These are phyloP conservation scores for Ophion ellenae DNA, from an alignment of 2,888 invertebrate species.

Conservation along the genomic window DNA sequence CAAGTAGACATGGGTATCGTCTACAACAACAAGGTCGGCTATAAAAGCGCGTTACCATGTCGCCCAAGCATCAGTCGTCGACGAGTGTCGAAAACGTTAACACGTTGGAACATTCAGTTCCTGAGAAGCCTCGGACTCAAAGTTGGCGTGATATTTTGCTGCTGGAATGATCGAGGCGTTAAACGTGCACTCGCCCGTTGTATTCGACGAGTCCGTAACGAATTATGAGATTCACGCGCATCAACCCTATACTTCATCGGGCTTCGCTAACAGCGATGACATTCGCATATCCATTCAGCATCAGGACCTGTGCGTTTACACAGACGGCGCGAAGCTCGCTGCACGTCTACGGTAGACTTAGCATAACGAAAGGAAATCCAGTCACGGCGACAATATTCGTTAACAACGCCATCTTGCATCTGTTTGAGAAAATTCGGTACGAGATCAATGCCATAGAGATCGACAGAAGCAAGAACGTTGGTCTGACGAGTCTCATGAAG, in stretches of 20 bases:
- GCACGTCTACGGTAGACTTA: constrained; percentile 49
- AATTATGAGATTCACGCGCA: constrained; percentile 60
- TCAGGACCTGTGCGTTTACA: constrained; percentile 57
- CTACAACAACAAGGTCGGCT: too few relatives aligned
- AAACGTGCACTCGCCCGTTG: constrained; percentile 37
- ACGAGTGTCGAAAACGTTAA: constrained; percentile 3
- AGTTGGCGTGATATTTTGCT: constrained; percentile 31
- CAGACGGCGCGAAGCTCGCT: constrained; percentile 56
- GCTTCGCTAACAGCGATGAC: constrained; percentile 61
- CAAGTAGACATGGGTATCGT: too few relatives aligned
- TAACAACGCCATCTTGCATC: too few relatives aligned
- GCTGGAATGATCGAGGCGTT: constrained; percentile 43
- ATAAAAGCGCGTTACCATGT: constrained; percentile 41
- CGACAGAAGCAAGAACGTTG: constrained; percentile 33
- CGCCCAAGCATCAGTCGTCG: constrained; percentile 43
- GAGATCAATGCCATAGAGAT: neutral
- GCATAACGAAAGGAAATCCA: too few relatives aligned
- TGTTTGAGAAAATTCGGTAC: constrained; percentile 24
- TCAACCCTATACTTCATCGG: constrained; percentile 52
- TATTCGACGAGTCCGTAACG: constrained; percentile 56
- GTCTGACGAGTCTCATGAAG: constrained; percentile 33
- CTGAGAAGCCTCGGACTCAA: constrained; percentile 20
- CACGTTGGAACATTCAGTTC: constrained; percentile 24
- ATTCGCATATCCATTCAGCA: constrained; percentile 61
- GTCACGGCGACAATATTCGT: too few relatives aligned